Base-by-base conservation (phyloP, 2,113 vertebrate species). In the Dicentrarchus labrax region DNA sequence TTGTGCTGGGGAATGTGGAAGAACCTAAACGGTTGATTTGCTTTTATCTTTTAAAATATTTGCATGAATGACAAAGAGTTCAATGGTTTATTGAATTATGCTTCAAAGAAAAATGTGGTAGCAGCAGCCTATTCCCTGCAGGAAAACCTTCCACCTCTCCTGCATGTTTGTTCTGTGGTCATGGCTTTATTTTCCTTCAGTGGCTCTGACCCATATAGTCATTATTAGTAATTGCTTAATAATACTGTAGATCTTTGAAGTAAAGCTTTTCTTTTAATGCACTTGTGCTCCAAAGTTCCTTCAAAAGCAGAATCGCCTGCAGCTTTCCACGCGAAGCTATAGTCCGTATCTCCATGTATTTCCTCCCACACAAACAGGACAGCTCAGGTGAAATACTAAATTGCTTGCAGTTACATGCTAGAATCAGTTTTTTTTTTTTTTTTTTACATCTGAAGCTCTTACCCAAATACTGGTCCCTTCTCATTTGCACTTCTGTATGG, bases 41-140 rank as follows among this genome's bases (percentile, higher is more conserved):
- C 61, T 75, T 89, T 91, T 79, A 85, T 91, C 77, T 85, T 65
- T 57, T 65, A 22, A 78, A 80, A 78, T 51, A 88, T 91, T 90
- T 85, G 78, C 84, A 90, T 92, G 64, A 66, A 70, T 57, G 43
- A 74, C 51, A 85, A 84, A 66, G 76, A 76, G 82, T 87, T 83
- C 57, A 84, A 59, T 84, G 41, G 24, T 80, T 78, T 65, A 78
- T 45, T 78, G 24, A 60, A 77, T 81, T 54, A 76, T n/a, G 66
- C 78, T 77, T 89, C 65, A 88, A 88, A 88, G 72, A 45, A 67
- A 67, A 77, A 77, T 54, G 39, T 45, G n/a, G 70, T 39, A 50
- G 54, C 22, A 59, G 15, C 68, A 65, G 47, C 5, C 48, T 38
- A 21, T 16, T 86, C 81, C 70, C 76, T 62, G 64, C 78, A 89